Conservation (phyloP, 2,113 vertebrate genomes). For the Xenotilapia longispinis region DNA sequence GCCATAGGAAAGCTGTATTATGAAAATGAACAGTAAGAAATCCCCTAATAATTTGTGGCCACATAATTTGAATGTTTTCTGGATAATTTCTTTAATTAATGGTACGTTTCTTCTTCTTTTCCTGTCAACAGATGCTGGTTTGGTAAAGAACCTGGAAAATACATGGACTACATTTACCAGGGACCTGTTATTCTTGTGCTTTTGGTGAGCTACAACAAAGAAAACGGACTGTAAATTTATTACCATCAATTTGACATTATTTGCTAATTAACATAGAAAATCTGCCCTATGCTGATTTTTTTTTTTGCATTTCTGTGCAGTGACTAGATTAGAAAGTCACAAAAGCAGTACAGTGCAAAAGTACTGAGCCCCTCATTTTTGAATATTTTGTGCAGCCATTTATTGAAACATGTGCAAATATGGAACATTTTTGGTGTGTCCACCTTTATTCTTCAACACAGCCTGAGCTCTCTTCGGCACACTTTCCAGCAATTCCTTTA, state of each 20-base stretch:
- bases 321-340: background rate
- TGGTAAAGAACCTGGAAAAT: conserved; percentile 93
- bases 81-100: background rate
- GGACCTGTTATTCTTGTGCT: conserved; percentile 96
- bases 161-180: conserved; percentile 97
- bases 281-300: background rate
- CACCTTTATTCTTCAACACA: background rate
- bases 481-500: background rate
- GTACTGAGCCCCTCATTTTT: background rate
- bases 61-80: background rate
- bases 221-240: background rate
- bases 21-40: conserved; percentile 90
- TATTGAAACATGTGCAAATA: background rate
- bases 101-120: background rate
- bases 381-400: background rate
- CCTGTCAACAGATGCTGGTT: conserved; percentile 88
- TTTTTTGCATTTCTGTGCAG: background rate
- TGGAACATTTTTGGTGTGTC: background rate
- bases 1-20: conserved; percentile 86
- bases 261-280: background rate
- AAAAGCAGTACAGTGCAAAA: background rate
- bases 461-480: background rate
- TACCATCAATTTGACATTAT: background rate
- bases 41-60: background rate
- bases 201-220: conserved; percentile 73